Evolutionary conservation across 2,888 invertebrate species (phyloP).

Genomic region (Odontomyia ornata): DNA sequence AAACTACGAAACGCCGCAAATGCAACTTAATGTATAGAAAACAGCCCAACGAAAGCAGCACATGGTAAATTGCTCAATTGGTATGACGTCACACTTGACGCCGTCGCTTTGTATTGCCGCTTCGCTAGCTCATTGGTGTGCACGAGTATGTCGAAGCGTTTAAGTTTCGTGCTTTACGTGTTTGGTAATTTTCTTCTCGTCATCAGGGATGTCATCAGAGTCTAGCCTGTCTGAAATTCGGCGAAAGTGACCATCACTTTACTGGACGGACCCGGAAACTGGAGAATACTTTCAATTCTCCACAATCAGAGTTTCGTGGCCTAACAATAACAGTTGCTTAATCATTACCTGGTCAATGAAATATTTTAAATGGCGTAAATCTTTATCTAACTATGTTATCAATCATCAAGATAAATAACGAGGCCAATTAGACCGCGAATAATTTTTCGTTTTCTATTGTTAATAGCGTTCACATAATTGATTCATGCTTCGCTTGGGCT

Average conservation of each 20-base stretch:
- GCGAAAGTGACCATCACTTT: neutral
- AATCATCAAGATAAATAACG: too few species aligned
- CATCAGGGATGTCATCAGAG: neutral
- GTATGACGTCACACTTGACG: neutral
- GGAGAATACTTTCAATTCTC: neutral
- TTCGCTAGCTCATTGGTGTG: neutral
- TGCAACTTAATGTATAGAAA: too few species aligned
- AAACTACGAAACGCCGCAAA: too few species aligned
- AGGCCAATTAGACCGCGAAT: too few species aligned
- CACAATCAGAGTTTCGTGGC: too few species aligned
- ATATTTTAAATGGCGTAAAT: too few species aligned
- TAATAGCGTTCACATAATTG: too few species aligned
- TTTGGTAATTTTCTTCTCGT: neutral
- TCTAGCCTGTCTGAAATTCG: neutral
- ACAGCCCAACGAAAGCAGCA: neutral
- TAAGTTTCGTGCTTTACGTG: neutral
- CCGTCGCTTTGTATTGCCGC: neutral
- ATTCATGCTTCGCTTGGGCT: too few species aligned
- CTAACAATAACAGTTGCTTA: too few species aligned
- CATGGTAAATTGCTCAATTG: neutral
- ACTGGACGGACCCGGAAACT: conserved; percentile 2
- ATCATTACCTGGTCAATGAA: too few species aligned
- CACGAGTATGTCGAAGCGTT: neutral
- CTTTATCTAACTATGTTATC: too few species aligned
- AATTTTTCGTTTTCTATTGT: too few species aligned